Evolutionary conservation across 1,140 invertebrate genomes (phyloP).

Genomic region (Pogonomyrmex californicus): DNA sequence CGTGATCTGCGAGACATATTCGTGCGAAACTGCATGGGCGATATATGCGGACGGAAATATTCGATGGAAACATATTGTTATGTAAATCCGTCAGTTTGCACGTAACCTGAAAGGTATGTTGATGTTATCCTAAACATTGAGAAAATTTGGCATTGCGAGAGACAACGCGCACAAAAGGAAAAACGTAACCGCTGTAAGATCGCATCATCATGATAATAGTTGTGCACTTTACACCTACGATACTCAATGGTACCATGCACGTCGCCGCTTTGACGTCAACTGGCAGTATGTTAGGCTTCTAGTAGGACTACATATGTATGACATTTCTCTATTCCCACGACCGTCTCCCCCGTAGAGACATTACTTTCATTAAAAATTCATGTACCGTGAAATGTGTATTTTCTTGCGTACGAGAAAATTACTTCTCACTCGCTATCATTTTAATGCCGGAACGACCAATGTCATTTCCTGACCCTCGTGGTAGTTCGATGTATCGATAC

Average conservation of each 20-base stretch:
- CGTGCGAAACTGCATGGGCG: neutral
- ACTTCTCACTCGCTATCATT: constrained; percentile 19
- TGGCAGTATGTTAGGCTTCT: constrained; percentile 7
- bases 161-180: neutral
- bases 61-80: constrained; percentile 18
- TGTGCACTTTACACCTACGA: neutral
- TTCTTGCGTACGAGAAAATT: constrained; percentile 20
- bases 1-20: neutral
- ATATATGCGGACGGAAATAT: constrained; percentile 4
- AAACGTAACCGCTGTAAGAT: neutral
- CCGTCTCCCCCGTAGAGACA: neutral
- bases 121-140: neutral
- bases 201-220: constrained; percentile 23
- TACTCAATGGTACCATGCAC: constrained; percentile 14
- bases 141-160: constrained; percentile 7
- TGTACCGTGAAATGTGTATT: neutral
- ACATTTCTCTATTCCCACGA: constrained; percentile 41
- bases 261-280: constrained; percentile 9
- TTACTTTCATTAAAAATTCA: constrained; percentile 42
- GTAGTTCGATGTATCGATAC: neutral
- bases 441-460: constrained; percentile 17
- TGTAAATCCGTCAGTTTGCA: neutral
- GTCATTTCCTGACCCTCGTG: constrained; percentile 32
- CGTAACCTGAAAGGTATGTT: neutral
- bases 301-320: neutral